Evolutionary conservation across 1,140 invertebrate species (phyloP).

Genomic region (Phthorimaea operculella): DNA sequence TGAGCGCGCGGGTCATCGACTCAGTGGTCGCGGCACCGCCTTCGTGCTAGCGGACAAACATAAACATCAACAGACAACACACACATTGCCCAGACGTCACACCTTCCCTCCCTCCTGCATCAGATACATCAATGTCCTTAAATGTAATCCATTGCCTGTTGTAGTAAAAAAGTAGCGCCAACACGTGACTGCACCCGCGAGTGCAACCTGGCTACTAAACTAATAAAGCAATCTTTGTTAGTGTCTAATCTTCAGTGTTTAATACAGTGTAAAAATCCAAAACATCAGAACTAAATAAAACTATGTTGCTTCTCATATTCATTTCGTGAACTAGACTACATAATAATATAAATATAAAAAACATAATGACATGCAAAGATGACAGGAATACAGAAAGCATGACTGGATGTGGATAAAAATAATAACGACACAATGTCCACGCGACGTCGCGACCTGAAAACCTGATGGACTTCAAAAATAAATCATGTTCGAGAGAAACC

Average conservation of each 20-base stretch:
- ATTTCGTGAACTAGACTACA: slow-evolving; percentile 29
- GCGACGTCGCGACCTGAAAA: slow-evolving; percentile 20
- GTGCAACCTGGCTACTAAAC: slow-evolving; percentile 26
- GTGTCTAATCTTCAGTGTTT: slow-evolving; percentile 34
- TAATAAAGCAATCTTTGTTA: slow-evolving; percentile 45
- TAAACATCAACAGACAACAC: slow-evolving; percentile 63
- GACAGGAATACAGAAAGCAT: slow-evolving; percentile 56
- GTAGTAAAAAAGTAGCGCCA: slow-evolving; percentile 66
- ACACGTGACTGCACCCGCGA: slow-evolving; percentile 26
- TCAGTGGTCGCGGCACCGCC: slow-evolving; percentile 89
- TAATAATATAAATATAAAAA: slow-evolving; percentile 37
- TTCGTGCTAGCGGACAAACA: slow-evolving; percentile 83
- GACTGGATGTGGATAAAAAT: slow-evolving; percentile 40
- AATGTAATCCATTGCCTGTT: slow-evolving; percentile 40
- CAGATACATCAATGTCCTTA: slow-evolving; percentile 63
- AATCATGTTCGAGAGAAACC: slow-evolving; percentile 44
- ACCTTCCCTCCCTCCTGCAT: slow-evolving; percentile 40
- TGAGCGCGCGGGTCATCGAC: slow-evolving; percentile 91
- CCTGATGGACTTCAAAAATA: slow-evolving; percentile 65
- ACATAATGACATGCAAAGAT: slow-evolving; percentile 58
- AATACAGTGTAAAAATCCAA: slow-evolving; percentile 35
- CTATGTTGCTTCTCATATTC: slow-evolving; percentile 10
- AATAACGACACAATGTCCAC: slow-evolving; percentile 19
- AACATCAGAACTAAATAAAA: slow-evolving; percentile 10
- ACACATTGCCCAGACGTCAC: slow-evolving; percentile 69